Evolutionary conservation across 2,888 invertebrate species (phyloP), one percentile per base, ranked within the genome.

Genomic region (Calliphora vomitoria): DNA sequence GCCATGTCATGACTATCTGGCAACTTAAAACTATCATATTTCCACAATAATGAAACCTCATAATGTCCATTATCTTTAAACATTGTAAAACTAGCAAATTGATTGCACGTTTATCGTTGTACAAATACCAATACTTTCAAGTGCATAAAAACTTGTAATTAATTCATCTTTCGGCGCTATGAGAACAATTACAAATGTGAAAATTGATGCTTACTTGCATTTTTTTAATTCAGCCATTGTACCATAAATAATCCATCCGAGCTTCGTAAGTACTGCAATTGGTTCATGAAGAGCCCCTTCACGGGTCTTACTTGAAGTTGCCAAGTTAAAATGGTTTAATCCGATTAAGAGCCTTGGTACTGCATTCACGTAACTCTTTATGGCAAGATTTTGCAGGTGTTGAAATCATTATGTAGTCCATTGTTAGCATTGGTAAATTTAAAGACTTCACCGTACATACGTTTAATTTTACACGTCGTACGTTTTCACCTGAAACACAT

Each of bases 1-100:
- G 64, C 64, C 18, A 41, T 64, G n/a, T 64, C n/a, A 41, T 18
- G 38, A 18, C 64, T 64, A n/a, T 64, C 18, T 38, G 18, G 64
- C n/a, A 64, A 38, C 10, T 18, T 38, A 18, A 64, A n/a, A 18
- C 38, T 18, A n/a, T 64, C 64, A 18, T 6, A 10, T 4, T 11
- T 38, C 18, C 38, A 64, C 4, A 64, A 13, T 18, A 64, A 64
- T 18, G 64, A 15, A n/a, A 38, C 18, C 15, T 64, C 64, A 18
- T 64, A 64, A 64, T 64, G 38, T n/a, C n/a, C 35, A 18, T 64
- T 38, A 41, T 6, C 8, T 41, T 25, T 25, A 25, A 25, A 25
- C 4, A 1, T 41, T 41, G 38, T 41, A 1, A 25, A 25, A 25
- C 38, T 41, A 41, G 4, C 8, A 41, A 6, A 41, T 8, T 41